Conservation (phyloP, 2,113 vertebrate species). For the Apaloderma vittatum region DNA sequence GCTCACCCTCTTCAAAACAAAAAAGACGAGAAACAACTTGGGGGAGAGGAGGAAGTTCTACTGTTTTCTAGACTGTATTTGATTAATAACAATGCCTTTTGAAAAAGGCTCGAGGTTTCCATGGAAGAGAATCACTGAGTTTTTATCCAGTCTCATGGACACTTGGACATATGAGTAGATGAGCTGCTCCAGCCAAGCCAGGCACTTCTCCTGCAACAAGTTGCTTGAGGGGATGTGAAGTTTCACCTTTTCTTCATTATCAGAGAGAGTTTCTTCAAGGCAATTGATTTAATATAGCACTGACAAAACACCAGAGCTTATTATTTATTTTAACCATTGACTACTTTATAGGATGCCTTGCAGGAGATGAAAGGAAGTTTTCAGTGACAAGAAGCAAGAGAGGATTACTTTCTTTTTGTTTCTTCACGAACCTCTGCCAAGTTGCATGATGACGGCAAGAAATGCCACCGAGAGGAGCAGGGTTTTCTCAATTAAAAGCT, state of each 20-base stretch:
- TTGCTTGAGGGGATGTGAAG: not conserved
- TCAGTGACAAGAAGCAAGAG: not conserved
- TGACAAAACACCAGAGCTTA: not conserved
- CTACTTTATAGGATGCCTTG: not conserved
- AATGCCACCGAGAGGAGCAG: not conserved
- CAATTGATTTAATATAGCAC: not conserved
- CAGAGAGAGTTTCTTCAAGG: not conserved
- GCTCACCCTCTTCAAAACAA: not conserved
- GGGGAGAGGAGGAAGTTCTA: not conserved
- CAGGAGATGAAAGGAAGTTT: not conserved
- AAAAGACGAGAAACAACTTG: not conserved
- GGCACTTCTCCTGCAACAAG: not conserved
- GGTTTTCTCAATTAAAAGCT: not conserved
- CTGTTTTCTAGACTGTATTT: not conserved
- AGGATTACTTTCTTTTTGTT: not conserved
- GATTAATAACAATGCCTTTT: not conserved
- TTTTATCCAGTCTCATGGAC: not conserved
- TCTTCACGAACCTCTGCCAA: not conserved
- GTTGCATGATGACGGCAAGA: not conserved
- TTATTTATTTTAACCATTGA: not conserved
- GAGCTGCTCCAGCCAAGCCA: not conserved
- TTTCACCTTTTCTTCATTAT: not conserved
- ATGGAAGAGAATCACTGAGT: not conserved
- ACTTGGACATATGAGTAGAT: fast-evolving
- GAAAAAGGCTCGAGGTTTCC: not conserved